phyloP scores from a whole-genome alignment of 2,888 invertebrate species.

The Drosophila gaucha region DNA sequence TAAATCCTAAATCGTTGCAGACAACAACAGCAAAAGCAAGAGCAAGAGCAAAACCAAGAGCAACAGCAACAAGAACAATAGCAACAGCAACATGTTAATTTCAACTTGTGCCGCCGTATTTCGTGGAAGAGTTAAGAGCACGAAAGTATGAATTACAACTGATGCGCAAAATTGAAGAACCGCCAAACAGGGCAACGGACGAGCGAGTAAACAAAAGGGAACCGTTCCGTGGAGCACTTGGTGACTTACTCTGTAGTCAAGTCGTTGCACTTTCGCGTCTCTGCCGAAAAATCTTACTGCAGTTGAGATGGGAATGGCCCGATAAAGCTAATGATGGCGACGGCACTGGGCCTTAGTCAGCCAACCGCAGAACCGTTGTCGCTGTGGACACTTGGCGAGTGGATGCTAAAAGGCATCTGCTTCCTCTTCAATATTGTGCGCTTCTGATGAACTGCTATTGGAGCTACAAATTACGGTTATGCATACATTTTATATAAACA shows the following conservation, averaged over 20 bases:
- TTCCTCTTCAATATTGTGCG: not conserved
- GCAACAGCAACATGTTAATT: constrained; percentile 74
- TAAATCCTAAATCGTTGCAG: constrained; percentile 71
- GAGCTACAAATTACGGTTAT: constrained; percentile 75
- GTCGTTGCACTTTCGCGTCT: constrained; percentile 74
- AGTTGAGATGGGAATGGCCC: constrained; percentile 54
- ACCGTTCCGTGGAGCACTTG: constrained; percentile 50
- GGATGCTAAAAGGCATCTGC: constrained; percentile 56
- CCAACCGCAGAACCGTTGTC: constrained; percentile 65
- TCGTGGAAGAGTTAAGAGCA: constrained; percentile 74
- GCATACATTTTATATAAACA: constrained; percentile 41
- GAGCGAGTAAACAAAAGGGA: constrained; percentile 69
- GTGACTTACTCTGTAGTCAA: constrained; percentile 36
- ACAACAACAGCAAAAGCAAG: constrained; percentile 23
- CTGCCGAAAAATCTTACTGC: constrained; percentile 46
- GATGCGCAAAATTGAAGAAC: constrained; percentile 77
- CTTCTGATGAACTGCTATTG: constrained; percentile 75
- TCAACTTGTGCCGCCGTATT: constrained; percentile 66
- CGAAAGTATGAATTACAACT: constrained; percentile 79
- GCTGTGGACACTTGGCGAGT: constrained; percentile 59
- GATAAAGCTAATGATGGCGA: constrained; percentile 71
- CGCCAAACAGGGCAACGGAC: constrained; percentile 61
- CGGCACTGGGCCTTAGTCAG: constrained; percentile 55
- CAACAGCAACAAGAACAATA: constrained; percentile 23
- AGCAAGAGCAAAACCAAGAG: constrained; percentile 27